Conservation (phyloP, 1,140 invertebrate species). For the Drosophila ogumai region DNA sequence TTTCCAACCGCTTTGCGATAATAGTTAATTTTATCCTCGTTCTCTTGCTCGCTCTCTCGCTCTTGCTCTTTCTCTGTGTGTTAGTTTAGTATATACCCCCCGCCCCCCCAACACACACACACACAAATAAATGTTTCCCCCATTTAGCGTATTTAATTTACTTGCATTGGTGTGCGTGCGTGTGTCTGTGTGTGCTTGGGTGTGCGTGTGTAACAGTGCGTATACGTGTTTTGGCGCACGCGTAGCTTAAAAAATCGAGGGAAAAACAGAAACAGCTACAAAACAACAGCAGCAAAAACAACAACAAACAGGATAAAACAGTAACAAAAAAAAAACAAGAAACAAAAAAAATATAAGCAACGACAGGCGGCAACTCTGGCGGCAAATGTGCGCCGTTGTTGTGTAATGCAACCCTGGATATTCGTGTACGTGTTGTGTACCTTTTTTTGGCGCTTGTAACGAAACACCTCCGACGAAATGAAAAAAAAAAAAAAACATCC, state of each 20-base stretch:
- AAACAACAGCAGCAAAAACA: slow-evolving; percentile 12
- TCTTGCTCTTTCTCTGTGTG: slow-evolving; percentile 12
- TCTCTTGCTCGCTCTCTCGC: slow-evolving; percentile 23
- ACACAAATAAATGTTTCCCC: slow-evolving; percentile 66
- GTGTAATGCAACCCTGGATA: slow-evolving; percentile 85
- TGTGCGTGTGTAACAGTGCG: slow-evolving; percentile 40
- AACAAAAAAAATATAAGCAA: slow-evolving; percentile 31
- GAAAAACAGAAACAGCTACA: slow-evolving; percentile 30
- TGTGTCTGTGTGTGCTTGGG: slow-evolving; percentile 11
- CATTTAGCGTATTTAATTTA: slow-evolving; percentile 80
- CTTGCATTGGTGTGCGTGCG: slow-evolving; percentile 57
- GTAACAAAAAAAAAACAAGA: slow-evolving; percentile 18
- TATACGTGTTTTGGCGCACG: slow-evolving; percentile 68
- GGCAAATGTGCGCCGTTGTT: slow-evolving; percentile 78
- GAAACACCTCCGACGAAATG: slow-evolving; percentile 57
- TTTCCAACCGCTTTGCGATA: slow-evolving; percentile 81
- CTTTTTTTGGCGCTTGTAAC: slow-evolving; percentile 80
- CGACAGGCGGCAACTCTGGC: slow-evolving; percentile 45
- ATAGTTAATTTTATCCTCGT: slow-evolving; percentile 76
- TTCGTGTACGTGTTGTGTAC: slow-evolving; percentile 84
- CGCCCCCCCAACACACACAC: background rate
- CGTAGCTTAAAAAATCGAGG: slow-evolving; percentile 64
- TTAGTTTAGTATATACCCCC: slow-evolving; percentile 32
- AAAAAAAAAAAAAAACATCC: slow-evolving; percentile 21
- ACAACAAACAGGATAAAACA: slow-evolving; percentile 25